A percentile compares a stretch with the other conserved stretches of the same genome.
phyloP scores from a whole-genome alignment of 2,888 invertebrate species.

The Rotaria macrura region DNA sequence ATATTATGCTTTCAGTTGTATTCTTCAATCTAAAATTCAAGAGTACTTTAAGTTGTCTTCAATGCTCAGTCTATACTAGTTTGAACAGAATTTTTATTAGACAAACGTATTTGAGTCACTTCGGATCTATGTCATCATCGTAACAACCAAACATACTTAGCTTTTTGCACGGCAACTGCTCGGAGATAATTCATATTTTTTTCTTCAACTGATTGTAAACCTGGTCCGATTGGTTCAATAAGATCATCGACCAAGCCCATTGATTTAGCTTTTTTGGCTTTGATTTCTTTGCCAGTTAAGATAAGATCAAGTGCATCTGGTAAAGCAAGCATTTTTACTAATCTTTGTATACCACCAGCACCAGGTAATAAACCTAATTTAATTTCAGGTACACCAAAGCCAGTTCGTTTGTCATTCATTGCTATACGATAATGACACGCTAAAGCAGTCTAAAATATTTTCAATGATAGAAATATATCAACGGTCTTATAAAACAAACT shows the following conservation, averaged over 20 bases:
- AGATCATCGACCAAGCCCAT: constrained; percentile 82
- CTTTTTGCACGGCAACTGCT: constrained; percentile 68
- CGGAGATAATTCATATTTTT: constrained; percentile 76
- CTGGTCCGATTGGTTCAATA: constrained; percentile 67
- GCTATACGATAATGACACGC: constrained; percentile 93
- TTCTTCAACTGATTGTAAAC: constrained; percentile 46
- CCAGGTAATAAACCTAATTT: constrained; percentile 83
- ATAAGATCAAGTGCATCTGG: constrained; percentile 80
- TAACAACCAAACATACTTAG: constrained; percentile 53
- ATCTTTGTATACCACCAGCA: constrained; percentile 85
- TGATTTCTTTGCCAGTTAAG: constrained; percentile 77
- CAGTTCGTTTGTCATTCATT: constrained; percentile 73
- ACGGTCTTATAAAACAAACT: constrained; percentile 51
- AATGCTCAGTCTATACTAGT: too few relatives aligned
- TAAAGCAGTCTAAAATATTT: constrained; percentile 59
- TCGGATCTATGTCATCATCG: too few relatives aligned
- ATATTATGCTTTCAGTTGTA: too few relatives aligned
- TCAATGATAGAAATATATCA: neutral
- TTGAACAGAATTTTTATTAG: too few relatives aligned
- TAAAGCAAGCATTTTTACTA: constrained; percentile 67
- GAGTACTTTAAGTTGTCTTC: too few relatives aligned
- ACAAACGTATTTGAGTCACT: too few relatives aligned
- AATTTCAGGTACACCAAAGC: constrained; percentile 86
- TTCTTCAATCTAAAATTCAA: too few relatives aligned
- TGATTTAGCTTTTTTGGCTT: constrained; percentile 83